Percentiles rank a stretch among this genome's conserved stretches.
Conservation (phyloP, 1,140 invertebrate species). For the Patella vulgata region DNA sequence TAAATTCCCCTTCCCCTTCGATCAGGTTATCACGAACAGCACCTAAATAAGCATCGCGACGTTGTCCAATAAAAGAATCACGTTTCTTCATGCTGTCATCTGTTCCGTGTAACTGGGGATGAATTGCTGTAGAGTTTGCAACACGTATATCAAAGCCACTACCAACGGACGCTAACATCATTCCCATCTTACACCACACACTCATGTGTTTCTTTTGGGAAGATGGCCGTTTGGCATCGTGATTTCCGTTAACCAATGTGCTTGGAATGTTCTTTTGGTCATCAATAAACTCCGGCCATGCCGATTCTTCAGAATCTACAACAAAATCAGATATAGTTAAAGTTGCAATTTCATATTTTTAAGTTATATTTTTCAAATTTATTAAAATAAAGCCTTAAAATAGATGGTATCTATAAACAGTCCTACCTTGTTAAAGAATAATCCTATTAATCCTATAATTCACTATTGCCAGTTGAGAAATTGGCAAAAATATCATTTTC, state of each 20-base stretch:
- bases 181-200: slow-evolving; percentile 89
- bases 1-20: slow-evolving; percentile 54
- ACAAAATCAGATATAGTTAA: slow-evolving; percentile 18
- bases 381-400: too few species aligned
- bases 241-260: slow-evolving; percentile 30
- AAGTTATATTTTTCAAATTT: too few species aligned
- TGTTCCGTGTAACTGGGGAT: slow-evolving; percentile 73
- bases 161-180: slow-evolving; percentile 86
- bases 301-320: slow-evolving; percentile 63
- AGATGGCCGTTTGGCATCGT: slow-evolving; percentile 27
- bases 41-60: slow-evolving; percentile 65
- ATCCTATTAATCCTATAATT: too few species aligned
- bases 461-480: too few species aligned
- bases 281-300: slow-evolving; percentile 55
- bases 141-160: slow-evolving; percentile 90
- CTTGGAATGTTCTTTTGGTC: slow-evolving; percentile 51
- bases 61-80: slow-evolving; percentile 56
- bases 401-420: too few species aligned
- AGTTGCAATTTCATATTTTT: too few species aligned
- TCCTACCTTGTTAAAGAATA: too few species aligned
- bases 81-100: slow-evolving; percentile 42
- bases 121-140: slow-evolving; percentile 80
- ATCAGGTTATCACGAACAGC: slow-evolving; percentile 64
- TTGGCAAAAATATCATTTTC: too few species aligned
- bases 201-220: slow-evolving; percentile 75